A percentile compares a stretch with the other conserved stretches of the same genome.
Evolutionary conservation across 2,888 invertebrate genomes (phyloP).

Genomic region (Meta bourneti): DNA sequence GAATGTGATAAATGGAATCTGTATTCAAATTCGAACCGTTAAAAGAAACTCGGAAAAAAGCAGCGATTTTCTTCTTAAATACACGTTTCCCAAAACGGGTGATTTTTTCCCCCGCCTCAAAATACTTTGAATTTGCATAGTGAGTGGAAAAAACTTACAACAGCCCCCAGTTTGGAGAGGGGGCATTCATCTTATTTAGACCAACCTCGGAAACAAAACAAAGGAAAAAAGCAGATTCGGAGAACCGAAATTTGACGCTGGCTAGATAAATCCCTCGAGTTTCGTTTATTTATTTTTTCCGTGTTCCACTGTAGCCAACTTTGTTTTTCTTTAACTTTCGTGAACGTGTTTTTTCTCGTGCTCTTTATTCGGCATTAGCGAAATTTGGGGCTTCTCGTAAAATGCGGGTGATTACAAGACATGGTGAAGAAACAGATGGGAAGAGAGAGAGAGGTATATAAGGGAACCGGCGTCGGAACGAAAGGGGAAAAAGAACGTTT

Average conservation of each 20-base stretch:
- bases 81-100: slow-evolving; percentile 43
- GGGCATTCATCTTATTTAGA: slow-evolving; percentile 56
- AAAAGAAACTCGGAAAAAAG: slow-evolving; percentile 4
- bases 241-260: slow-evolving; percentile 57
- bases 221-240: not conserved
- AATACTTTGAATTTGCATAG: slow-evolving; percentile 11
- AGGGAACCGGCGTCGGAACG: not conserved
- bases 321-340: slow-evolving; percentile 36
- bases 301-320: not conserved
- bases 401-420: slow-evolving; percentile 68
- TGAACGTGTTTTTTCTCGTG: slow-evolving; percentile 2
- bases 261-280: slow-evolving; percentile 46
- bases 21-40: slow-evolving; percentile 49
- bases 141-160: slow-evolving; percentile 7
- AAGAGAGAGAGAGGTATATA: slow-evolving; percentile 10
- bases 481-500: slow-evolving; percentile 32
- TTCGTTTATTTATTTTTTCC: slow-evolving; percentile 5
- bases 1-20: slow-evolving; percentile 52
- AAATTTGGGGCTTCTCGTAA: slow-evolving; percentile 62
- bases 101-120: slow-evolving; percentile 10
- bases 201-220: slow-evolving; percentile 10
- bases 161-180: slow-evolving; percentile 3
- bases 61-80: slow-evolving; percentile 61
- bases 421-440: slow-evolving; percentile 44
- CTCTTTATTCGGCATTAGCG: slow-evolving; percentile 65